phyloP scores from a whole-genome alignment of 2,888 invertebrate species.

The Melikaiella ostensackeni region DNA sequence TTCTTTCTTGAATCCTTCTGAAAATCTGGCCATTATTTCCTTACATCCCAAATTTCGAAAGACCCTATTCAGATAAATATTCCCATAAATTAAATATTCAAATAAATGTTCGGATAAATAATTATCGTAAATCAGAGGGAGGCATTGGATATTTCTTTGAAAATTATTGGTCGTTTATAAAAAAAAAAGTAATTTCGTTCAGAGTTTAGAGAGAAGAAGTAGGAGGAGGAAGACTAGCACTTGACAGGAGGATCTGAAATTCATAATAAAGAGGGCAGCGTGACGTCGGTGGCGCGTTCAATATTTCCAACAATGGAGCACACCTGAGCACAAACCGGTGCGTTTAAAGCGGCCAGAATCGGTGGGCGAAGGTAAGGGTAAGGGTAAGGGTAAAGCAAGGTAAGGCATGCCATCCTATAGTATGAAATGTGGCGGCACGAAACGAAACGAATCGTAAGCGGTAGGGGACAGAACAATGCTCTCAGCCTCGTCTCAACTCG shows the following conservation, averaged over 20 bases:
- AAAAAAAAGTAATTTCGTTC: slow-evolving; percentile 9
- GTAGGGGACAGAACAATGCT: slow-evolving; percentile 71
- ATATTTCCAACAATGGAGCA: slow-evolving; percentile 74
- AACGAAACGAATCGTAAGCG: slow-evolving; percentile 61
- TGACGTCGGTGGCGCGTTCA: slow-evolving; percentile 62
- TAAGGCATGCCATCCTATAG: slow-evolving; percentile 47
- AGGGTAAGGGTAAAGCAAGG: slow-evolving; percentile 42
- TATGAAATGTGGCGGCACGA: slow-evolving; percentile 70
- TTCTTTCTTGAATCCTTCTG: too few relatives aligned
- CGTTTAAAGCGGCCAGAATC: slow-evolving; percentile 64
- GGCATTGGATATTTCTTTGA: not conserved
- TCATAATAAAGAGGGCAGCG: slow-evolving; percentile 71
- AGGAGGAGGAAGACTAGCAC: not conserved
- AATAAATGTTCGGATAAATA: slow-evolving; percentile 12
- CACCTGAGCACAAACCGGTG: slow-evolving; percentile 71
- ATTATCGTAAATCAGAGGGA: not conserved
- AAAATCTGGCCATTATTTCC: too few relatives aligned
- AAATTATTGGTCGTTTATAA: slow-evolving; percentile 19
- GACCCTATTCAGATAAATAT: not conserved
- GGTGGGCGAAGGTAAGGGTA: slow-evolving; percentile 51
- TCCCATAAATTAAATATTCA: slow-evolving; percentile 15
- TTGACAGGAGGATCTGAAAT: slow-evolving; percentile 40
- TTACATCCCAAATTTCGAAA: too few relatives aligned
- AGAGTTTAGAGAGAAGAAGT: slow-evolving; percentile 10
- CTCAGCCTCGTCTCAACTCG: slow-evolving; percentile 60